Base-by-base conservation (phyloP, 2,113 vertebrate genomes). In the Oenanthe melanoleuca region DNA sequence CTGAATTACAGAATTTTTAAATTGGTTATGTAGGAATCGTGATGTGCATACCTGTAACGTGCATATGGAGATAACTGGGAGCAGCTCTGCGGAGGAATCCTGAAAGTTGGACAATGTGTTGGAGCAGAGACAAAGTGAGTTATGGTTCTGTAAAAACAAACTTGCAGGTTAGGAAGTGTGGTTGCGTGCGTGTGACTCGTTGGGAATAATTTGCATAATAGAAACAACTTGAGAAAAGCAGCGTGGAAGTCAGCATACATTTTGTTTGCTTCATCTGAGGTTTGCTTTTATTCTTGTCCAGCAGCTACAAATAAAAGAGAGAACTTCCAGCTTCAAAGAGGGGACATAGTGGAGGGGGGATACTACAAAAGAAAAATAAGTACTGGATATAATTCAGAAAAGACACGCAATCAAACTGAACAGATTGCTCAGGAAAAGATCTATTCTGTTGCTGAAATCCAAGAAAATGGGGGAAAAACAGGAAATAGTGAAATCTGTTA, bases 401-500 rank as follows among this genome's bases (percentile, higher is more conserved):
- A 97, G 93, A 94, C 93, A 96, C 47, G 85, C 95, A 92, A 94
- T 92, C 93, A 92, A 89, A 95, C 79, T 49, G 93, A 96, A 95
- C 95, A 96, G 95, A 95, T 97, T 97, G 96, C 93, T 96, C 81
- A 96, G 95, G 94, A 96, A 96, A 96, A 96, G 92, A 96, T 95
- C 94, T 96, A 96, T 97, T 96, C 95, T 96, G 93, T 96, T 94
- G 82, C 94, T 92, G 95, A 97, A 97, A 97, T 97, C 95, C 95
- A 97, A 96, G 92, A 97, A 97, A 97, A 97, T 95, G 95, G 95
- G 78, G 96, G 85, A 95, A 97, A 96, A 96, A 96, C 92, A 96
- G 96, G 95, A 97, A 96, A 93, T 96, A 96, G 95, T 95, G 96
- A 96, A 96, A 97, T 96, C 95, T 97, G 96, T 97, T 97, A 96